Conservation (phyloP, 2,888 invertebrate genomes). For the Selenia dentaria region DNA sequence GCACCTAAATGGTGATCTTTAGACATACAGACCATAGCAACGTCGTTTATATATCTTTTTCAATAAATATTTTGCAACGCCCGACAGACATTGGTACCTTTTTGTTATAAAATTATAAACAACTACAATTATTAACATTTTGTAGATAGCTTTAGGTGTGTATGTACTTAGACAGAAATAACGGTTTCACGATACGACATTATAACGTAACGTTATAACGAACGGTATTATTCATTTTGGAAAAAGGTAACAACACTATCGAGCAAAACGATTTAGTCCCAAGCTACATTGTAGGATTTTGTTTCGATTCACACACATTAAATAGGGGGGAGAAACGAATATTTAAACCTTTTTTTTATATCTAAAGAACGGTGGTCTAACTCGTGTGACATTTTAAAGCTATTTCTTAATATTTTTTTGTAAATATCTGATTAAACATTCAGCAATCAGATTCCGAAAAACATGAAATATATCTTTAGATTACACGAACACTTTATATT, state of each 20-base stretch:
- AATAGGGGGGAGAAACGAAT: conserved; percentile 40
- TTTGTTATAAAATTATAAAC: not conserved
- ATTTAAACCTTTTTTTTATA: conserved; percentile 43
- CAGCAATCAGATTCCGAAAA: conserved; percentile 24
- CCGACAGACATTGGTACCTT: conserved; percentile 24
- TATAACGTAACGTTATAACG: conserved; percentile 10
- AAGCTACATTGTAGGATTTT: conserved; percentile 60
- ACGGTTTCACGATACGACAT: conserved; percentile 6
- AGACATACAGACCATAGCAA: conserved; percentile 53
- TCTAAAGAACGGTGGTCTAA: conserved; percentile 78
- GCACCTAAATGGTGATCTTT: conserved; percentile 73
- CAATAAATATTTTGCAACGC: conserved; percentile 33
- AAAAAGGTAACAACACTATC: conserved; percentile 31
- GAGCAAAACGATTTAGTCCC: conserved; percentile 53
- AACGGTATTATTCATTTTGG: not conserved
- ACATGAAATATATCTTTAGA: conserved; percentile 39
- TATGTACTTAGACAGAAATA: conserved; percentile 11
- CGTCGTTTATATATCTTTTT: conserved; percentile 45
- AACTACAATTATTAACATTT: not conserved
- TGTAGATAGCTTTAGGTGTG: not conserved
- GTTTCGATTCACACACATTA: conserved; percentile 46
- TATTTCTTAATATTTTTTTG: conserved; percentile 51
- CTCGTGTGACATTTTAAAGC: conserved; percentile 81
- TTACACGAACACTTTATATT: conserved; percentile 57
- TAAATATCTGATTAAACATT: conserved; percentile 11